phyloP scores from a whole-genome alignment of 1,140 invertebrate species.

The Calliopsis andreniformis region DNA sequence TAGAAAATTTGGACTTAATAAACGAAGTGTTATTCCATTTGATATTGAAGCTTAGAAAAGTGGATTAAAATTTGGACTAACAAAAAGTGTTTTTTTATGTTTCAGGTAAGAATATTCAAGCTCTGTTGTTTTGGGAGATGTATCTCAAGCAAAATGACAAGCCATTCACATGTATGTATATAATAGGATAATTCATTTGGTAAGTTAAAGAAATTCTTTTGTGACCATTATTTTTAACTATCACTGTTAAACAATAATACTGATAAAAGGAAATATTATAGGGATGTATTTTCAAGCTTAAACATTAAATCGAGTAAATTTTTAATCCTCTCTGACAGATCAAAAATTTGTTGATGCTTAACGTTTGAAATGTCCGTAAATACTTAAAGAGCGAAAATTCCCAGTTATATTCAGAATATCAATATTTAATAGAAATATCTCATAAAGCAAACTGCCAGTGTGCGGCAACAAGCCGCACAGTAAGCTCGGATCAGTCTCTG shows the following conservation, averaged over 20 bases:
- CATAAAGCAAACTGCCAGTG: not conserved
- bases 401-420: not conserved
- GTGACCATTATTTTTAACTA: too few species aligned
- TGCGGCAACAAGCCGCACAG: not conserved
- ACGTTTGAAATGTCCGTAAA: not conserved
- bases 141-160: too few species aligned
- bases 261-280: too few species aligned
- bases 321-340: not conserved
- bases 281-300: too few species aligned
- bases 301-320: not conserved
- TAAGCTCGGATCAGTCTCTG: constrained; percentile 2
- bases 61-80: not conserved
- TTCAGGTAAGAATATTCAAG: not conserved
- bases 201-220: too few species aligned
- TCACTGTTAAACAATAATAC: too few species aligned
- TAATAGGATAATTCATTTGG: not conserved
- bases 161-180: too few species aligned
- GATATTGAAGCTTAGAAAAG: too few species aligned
- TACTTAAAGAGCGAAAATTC: not conserved
- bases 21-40: too few species aligned
- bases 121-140: too few species aligned
- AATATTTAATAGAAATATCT: constrained; percentile 9
- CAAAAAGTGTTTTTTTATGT: constrained; percentile 3
- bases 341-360: not conserved
- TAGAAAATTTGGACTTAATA: too few species aligned